Conservation (phyloP, 2,113 vertebrate species). For the Paralichthys olivaceus region DNA sequence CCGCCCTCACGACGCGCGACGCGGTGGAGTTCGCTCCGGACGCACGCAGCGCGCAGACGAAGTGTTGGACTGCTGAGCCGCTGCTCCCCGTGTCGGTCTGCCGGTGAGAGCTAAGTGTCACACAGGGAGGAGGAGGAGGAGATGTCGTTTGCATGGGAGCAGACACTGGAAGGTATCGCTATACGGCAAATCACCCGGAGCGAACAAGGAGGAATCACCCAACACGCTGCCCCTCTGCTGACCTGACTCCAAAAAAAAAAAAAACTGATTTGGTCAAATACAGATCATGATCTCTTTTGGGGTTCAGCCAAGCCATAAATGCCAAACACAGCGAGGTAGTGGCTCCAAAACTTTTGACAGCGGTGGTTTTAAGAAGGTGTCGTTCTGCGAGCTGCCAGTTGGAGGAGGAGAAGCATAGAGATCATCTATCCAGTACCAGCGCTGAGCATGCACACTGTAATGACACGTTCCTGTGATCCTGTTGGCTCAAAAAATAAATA, state of each 20-base stretch:
- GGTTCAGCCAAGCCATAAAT: neutral
- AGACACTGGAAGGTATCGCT: neutral
- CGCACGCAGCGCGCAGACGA: neutral
- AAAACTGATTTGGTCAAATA: neutral
- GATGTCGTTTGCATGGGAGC: neutral
- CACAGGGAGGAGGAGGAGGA: neutral
- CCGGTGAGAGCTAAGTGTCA: neutral
- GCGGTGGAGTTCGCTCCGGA: neutral
- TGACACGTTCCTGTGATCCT: slow-evolving; percentile 20
- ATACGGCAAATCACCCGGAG: neutral
- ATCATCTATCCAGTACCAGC: slow-evolving; percentile 19
- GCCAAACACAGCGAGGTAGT: neutral
- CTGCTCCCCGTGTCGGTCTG: neutral
- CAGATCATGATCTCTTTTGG: neutral
- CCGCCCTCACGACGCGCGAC: slow-evolving; percentile 65
- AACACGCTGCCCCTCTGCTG: neutral
- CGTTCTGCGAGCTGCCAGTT: slow-evolving; percentile 61
- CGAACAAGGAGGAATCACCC: neutral
- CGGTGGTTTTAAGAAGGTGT: slow-evolving; percentile 42
- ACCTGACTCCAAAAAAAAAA: neutral
- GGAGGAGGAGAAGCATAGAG: slow-evolving; percentile 70
- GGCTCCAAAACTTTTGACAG: slow-evolving; percentile 56
- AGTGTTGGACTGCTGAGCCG: neutral
- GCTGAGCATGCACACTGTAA: slow-evolving; percentile 23
- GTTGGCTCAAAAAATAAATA: slow-evolving; percentile 7